A percentile compares a stretch with the other conserved stretches of the same genome.
These are phyloP conservation scores for Drosophila erecta DNA, from an alignment of 1,140 invertebrate genomes.

Conservation along the genomic window DNA sequence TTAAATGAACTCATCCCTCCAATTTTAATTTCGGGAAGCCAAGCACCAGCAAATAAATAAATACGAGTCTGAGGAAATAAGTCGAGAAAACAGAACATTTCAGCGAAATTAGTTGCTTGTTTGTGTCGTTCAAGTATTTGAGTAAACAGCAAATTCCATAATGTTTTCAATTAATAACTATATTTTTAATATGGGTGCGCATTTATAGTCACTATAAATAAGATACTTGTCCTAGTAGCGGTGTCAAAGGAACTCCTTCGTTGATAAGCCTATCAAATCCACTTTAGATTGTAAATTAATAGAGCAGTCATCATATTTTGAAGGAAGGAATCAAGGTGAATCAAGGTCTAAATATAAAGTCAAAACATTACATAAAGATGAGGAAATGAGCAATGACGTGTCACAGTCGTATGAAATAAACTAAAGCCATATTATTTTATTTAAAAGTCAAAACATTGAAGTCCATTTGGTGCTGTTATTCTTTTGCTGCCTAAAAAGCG, in stretches of 20 bases:
- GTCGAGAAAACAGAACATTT: conserved; percentile 10
- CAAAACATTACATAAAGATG: not conserved
- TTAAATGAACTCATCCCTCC: conserved; percentile 41
- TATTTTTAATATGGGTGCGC: conserved; percentile 8
- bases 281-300: not conserved
- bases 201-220: not conserved
- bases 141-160: conserved; percentile 71
- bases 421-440: not conserved
- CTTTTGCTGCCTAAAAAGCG: not conserved
- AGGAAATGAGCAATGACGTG: not conserved
- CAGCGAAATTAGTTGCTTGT: conserved; percentile 44
- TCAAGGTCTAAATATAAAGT: not conserved
- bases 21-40: conserved; percentile 20
- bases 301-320: not conserved
- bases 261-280: conserved; percentile 4
- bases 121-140: conserved; percentile 22
- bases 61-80: conserved; percentile 12
- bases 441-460: no score
- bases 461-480: no score
- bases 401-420: not conserved
- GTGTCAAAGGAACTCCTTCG: not conserved
- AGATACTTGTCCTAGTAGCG: no score
- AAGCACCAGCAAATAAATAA: conserved; percentile 13
- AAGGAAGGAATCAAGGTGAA: not conserved
- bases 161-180: conserved; percentile 79